Evolutionary conservation across 1,140 invertebrate species (phyloP).

Genomic region (Xylocopa sonorina): DNA sequence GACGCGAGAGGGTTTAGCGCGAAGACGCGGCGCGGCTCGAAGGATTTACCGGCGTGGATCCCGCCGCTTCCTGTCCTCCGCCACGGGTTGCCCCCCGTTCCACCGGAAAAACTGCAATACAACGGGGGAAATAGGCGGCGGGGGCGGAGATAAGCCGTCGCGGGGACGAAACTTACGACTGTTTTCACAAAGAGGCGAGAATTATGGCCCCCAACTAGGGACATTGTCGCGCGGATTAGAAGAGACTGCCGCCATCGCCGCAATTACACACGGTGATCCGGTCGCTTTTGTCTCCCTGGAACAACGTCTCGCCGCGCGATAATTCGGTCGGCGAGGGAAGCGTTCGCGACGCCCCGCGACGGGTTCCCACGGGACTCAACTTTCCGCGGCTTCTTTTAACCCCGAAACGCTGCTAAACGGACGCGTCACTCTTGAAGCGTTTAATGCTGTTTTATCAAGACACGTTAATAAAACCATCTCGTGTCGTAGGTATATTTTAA

Average conservation of each 20-base stretch:
- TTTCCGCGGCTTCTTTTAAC: no score
- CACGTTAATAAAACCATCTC: no score
- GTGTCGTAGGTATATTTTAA: no score
- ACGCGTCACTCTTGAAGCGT: no score
- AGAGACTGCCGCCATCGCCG: constrained; percentile 47
- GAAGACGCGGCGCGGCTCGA: neutral
- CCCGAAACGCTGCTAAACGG: no score
- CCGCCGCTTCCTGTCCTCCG: neutral
- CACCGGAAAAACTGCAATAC: constrained; percentile 13
- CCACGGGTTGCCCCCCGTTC: neutral
- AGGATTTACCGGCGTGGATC: constrained; percentile 21
- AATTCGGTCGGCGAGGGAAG: neutral
- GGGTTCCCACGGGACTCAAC: no score
- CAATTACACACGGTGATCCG: constrained; percentile 32
- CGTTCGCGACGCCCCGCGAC: no score
- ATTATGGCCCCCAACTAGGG: constrained; percentile 65
- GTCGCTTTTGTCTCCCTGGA: neutral
- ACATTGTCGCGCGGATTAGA: constrained; percentile 51
- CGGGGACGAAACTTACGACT: constrained; percentile 47
- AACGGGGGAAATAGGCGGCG: constrained; percentile 44
- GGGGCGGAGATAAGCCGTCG: constrained; percentile 68
- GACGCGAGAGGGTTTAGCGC: constrained; percentile 41
- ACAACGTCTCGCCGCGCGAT: neutral
- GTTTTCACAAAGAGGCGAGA: constrained; percentile 63
- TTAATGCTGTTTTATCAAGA: no score